Evolutionary conservation across 1,140 invertebrate species (phyloP).

Genomic region (Leguminivora glycinivorella): DNA sequence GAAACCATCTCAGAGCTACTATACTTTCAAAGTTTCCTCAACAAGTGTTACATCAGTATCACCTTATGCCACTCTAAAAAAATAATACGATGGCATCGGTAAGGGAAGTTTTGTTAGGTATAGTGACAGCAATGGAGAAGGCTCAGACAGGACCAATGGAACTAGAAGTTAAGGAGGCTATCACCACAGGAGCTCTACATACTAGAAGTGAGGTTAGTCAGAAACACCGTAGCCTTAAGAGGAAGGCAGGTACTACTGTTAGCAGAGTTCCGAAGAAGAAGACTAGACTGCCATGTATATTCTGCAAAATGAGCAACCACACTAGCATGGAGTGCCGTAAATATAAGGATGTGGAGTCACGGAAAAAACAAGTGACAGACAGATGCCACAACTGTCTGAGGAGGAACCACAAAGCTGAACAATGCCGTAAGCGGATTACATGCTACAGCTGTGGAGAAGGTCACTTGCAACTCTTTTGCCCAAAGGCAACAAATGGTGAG

Average conservation of each 20-base stretch:
- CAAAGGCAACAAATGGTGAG: not conserved
- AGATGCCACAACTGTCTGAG: not conserved
- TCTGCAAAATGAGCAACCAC: not conserved
- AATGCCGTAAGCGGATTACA: not conserved
- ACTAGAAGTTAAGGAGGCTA: too few relatives aligned
- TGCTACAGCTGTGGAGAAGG: constrained; percentile 9
- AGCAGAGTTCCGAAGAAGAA: not conserved
- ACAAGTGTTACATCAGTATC: too few relatives aligned
- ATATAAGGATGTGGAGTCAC: not conserved
- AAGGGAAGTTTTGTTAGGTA: too few relatives aligned
- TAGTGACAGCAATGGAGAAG: too few relatives aligned
- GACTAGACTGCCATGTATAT: not conserved
- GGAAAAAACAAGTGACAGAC: not conserved
- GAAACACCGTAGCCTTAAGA: not conserved
- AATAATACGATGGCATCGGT: too few relatives aligned
- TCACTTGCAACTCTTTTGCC: not conserved
- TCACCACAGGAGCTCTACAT: too few relatives aligned
- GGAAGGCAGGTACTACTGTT: not conserved
- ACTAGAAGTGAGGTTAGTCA: too few relatives aligned
- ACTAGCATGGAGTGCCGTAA: not conserved
- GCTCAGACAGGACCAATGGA: too few relatives aligned
- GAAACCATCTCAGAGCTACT: too few relatives aligned
- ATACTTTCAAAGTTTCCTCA: too few relatives aligned
- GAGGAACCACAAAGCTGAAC: not conserved
- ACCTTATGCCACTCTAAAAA: too few relatives aligned